Base-by-base conservation (phyloP, 2,797 vertebrate species). In the Falco concolor region DNA sequence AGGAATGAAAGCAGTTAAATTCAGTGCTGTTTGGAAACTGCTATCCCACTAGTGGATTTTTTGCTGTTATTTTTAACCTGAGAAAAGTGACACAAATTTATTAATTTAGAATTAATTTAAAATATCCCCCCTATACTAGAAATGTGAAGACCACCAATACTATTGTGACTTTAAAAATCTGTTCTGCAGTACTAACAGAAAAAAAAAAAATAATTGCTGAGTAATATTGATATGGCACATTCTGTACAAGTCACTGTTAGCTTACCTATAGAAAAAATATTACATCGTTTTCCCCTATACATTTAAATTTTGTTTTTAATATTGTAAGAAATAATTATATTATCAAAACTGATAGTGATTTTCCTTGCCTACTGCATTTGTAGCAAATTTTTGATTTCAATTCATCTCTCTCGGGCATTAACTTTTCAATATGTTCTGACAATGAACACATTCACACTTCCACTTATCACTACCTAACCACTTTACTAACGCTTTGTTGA, bases 381-480 rank as follows among this genome's bases (percentile, higher is more conserved):
- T 10, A 72, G 28, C 9, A 61, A 52, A 78, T 52, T 18, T 76
- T 20, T 75, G 34, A 78, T 54, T 68, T 80, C 23, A 64, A 2
- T 67, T 89, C 28, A 69, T 27, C 15, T 78, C 40, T 89, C 57
- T 69, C 45, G 5, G 32, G 56, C 34, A 89, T 89, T 17, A 80
- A 45, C n/a, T 47, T 93, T 89, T 57, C 44, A 32, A 4, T 30
- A 38, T 2, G 4, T 50, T 73, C 19, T 84, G 70, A 79, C 34
- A 84, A 38, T 0, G 0, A 69, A 74, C 4, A 25, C 2, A 3
- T 67, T 52, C 13, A 9, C 0, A 0, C 32, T 84, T 84, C 23
- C 23, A 34, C 25, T 52, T 63, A 70, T 45, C 38, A 53, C 7
- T 1, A 1, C 10, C 0, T 1, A 84, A 72, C 25, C 4, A 32